Conservation (phyloP, 2,797 vertebrate species). For the Oreonectes daqikongensis region DNA sequence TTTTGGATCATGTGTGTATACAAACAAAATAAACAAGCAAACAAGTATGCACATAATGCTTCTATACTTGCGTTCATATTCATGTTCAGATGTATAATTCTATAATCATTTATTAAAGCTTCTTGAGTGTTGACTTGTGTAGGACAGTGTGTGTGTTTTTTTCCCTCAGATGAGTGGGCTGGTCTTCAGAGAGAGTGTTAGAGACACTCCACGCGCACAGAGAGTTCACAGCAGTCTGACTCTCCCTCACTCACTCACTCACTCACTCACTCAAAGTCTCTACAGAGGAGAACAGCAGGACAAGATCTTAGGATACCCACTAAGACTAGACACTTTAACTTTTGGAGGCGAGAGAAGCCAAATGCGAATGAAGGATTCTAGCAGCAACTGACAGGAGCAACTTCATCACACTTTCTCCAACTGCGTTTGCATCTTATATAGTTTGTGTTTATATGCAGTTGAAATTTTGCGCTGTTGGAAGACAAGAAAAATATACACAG, state of each 20-base stretch:
- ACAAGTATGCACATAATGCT: too few relatives aligned
- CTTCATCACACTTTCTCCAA: constrained; percentile 54
- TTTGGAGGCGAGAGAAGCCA: constrained; percentile 68
- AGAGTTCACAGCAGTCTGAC: constrained; percentile 71
- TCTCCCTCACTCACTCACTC: constrained; percentile 65
- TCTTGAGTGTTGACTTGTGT: constrained; percentile 25
- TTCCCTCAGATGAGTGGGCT: constrained; percentile 70
- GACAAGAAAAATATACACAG: not conserved
- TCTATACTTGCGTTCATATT: too few relatives aligned
- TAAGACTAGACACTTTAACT: constrained; percentile 42
- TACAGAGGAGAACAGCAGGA: constrained; percentile 74
- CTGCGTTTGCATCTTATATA: constrained; percentile 29
- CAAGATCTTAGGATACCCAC: constrained; percentile 73
- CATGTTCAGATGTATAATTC: not conserved
- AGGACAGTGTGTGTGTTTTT: constrained; percentile 37
- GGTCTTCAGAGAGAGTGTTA: constrained; percentile 68
- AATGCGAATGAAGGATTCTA: constrained; percentile 70
- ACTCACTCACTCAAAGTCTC: constrained; percentile 73
- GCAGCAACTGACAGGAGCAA: constrained; percentile 66
- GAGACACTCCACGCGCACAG: constrained; percentile 60
- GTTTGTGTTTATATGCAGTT: constrained; percentile 44
- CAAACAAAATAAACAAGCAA: too few relatives aligned
- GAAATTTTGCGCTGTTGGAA: constrained; percentile 27
- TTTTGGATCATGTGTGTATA: too few relatives aligned
- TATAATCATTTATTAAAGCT: not conserved